Conservation (phyloP, 1,140 invertebrate species). For the Ceratina australensis region DNA sequence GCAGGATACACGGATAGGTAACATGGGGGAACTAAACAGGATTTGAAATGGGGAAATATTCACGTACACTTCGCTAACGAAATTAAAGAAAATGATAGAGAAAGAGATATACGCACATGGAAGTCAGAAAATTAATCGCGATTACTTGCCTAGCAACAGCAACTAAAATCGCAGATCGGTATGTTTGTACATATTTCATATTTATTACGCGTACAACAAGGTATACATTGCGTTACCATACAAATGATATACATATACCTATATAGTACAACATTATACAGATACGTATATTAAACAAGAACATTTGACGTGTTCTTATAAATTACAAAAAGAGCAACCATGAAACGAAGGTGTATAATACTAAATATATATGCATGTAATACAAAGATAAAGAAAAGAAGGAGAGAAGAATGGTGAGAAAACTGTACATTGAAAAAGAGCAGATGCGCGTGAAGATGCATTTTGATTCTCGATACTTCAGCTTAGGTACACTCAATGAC, state of each 20-base stretch:
- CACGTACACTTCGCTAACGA: background rate
- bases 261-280: background rate
- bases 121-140: background rate
- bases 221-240: constrained; percentile 44
- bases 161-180: background rate
- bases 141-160: too few species aligned
- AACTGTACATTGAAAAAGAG: constrained; percentile 49
- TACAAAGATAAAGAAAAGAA: background rate
- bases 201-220: constrained; percentile 55
- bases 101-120: background rate
- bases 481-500: constrained; percentile 40
- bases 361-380: constrained; percentile 19
- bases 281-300: constrained; percentile 21
- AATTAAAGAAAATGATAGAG: constrained; percentile 29
- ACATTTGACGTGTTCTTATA: constrained; percentile 14
- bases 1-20: background rate
- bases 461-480: constrained; percentile 55
- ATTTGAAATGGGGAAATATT: constrained; percentile 5
- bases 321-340: constrained; percentile 40
- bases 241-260: constrained; percentile 34
- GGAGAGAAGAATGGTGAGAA: constrained; percentile 19
- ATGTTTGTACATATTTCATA: constrained; percentile 35
- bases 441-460: constrained; percentile 48
- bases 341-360: constrained; percentile 30
- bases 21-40: background rate